Conservation (phyloP, 1,140 invertebrate species). For the Nebria ingens region DNA sequence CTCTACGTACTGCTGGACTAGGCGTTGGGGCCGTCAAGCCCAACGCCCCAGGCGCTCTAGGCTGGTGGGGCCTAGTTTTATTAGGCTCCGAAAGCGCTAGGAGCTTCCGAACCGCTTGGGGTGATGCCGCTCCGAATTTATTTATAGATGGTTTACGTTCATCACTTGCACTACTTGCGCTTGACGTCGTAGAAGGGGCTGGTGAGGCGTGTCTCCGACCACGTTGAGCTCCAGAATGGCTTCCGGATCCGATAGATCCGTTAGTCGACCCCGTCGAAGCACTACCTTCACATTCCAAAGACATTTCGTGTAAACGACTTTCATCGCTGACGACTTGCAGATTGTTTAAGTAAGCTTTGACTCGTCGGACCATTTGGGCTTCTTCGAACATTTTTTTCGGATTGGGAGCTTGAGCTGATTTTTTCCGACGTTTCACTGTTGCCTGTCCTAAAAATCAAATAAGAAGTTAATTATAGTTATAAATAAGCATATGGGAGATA, state of each 20-base stretch:
- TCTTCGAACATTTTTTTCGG: slow-evolving; percentile 99
- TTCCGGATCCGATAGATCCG: slow-evolving; percentile 33
- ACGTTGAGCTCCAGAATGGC: slow-evolving; percentile 28
- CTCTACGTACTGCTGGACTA: slow-evolving; percentile 38
- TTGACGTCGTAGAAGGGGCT: slow-evolving; percentile 79
- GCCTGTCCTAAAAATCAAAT: slow-evolving; percentile 50
- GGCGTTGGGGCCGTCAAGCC: slow-evolving; percentile 37
- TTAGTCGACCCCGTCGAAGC: slow-evolving; percentile 31
- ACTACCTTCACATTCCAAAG: slow-evolving; percentile 75
- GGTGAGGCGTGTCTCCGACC: slow-evolving; percentile 72
- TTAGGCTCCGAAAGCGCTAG: slow-evolving; percentile 75
- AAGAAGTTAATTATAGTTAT: background rate
- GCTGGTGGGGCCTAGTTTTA: slow-evolving; percentile 80
- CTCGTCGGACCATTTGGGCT: slow-evolving; percentile 92
- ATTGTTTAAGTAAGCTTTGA: slow-evolving; percentile 90
- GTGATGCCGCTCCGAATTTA: slow-evolving; percentile 75
- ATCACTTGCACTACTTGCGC: slow-evolving; percentile 79
- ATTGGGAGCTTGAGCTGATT: slow-evolving; percentile 83
- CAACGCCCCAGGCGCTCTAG: slow-evolving; percentile 48
- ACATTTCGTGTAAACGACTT: slow-evolving; percentile 76
- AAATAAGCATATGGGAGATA: background rate
- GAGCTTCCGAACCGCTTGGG: slow-evolving; percentile 89
- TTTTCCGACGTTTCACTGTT: slow-evolving; percentile 84
- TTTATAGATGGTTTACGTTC: slow-evolving; percentile 45
- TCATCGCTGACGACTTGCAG: slow-evolving; percentile 90